Evolutionary conservation across 2,888 invertebrate species (phyloP).

Genomic region (Tinea trinotella): DNA sequence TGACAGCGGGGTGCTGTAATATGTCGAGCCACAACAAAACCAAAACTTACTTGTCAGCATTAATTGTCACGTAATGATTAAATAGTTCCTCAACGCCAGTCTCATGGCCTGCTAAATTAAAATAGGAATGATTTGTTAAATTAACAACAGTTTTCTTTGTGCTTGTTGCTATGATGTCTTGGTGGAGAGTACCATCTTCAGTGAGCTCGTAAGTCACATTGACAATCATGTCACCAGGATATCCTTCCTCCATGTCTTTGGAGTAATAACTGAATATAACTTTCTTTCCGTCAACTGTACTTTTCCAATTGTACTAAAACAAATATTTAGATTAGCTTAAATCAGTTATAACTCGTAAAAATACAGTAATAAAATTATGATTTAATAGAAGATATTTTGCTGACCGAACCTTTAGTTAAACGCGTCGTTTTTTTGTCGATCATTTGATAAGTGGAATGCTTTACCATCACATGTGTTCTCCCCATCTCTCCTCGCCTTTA

Average conservation of each 20-base stretch:
- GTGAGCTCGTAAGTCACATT: slow-evolving; percentile 80
- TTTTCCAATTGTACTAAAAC: slow-evolving; percentile 75
- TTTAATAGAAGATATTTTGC: too few species aligned
- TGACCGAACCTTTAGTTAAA: too few species aligned
- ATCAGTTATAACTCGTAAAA: too few species aligned
- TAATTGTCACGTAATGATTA: slow-evolving; percentile 78
- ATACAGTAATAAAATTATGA: too few species aligned
- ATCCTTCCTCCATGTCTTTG: slow-evolving; percentile 88
- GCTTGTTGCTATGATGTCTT: slow-evolving; percentile 80
- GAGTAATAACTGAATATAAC: slow-evolving; percentile 83
- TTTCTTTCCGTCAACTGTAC: slow-evolving; percentile 67
- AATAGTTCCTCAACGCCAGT: slow-evolving; percentile 76
- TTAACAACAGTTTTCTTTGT: slow-evolving; percentile 88
- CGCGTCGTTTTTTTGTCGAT: too few species aligned
- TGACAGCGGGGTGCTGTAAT: too few species aligned
- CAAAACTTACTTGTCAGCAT: slow-evolving; percentile 77
- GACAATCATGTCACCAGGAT: slow-evolving; percentile 86
- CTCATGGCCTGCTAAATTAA: slow-evolving; percentile 91
- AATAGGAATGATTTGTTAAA: slow-evolving; percentile 93
- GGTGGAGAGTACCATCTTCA: slow-evolving; percentile 77
- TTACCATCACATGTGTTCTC: too few species aligned
- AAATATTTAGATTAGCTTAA: too few species aligned
- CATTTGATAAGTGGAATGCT: too few species aligned
- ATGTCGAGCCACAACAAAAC: too few species aligned
- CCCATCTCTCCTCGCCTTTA: too few species aligned